Evolutionary conservation across 2,888 invertebrate species (phyloP), one percentile per base, ranked within the genome.

Genomic region (Pediacus dermestoides): DNA sequence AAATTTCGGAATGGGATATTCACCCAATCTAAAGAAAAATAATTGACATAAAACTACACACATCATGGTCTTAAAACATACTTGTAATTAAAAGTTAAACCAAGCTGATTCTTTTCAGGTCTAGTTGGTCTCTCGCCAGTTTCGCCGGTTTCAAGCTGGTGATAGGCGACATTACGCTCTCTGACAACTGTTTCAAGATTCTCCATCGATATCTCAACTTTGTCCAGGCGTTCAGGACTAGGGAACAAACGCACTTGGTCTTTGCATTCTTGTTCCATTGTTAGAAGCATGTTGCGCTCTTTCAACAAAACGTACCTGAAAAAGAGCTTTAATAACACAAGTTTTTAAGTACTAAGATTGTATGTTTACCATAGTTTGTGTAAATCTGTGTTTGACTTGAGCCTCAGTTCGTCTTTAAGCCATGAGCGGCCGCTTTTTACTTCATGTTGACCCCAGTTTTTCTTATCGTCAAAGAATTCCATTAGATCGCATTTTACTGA

Each of bases 221-320:
- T 96, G 60, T 94, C 93, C 34, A 93, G 73, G 57, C 96, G 77
- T 70, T 97, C 96, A 2, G 94, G 93, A 70, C 80, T 93, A 1
- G 95, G 91, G 66, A 96, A 89, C 3, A 84, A 49, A 62, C 78
- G 73, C 48, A 72, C 69, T 60, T 81, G 72, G 23, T 77, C 69
- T 32, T 82, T 80, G 68, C 80, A 78, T 65, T 85, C 86, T 45
- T 89, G 79, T 70, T 95, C 90, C 96, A 97, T 95, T 1, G 97
- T 96, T 46, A 91, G 70, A 10, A 99, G 73, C 96, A 97, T 96
- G 67, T 99, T 99, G 36, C 85, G 77, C 70, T 99, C 99, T 72
- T 97, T 99, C 34, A 96, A 70, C 38, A 99, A 72, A 9, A 88
- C 76, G 70, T 75, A 88, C 85, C 85, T 85, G 48, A 26, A 27